Evolutionary conservation across 2,113 vertebrate species (phyloP), one percentile per base, ranked within the genome.

Genomic region (Malaclemys terrapin): DNA sequence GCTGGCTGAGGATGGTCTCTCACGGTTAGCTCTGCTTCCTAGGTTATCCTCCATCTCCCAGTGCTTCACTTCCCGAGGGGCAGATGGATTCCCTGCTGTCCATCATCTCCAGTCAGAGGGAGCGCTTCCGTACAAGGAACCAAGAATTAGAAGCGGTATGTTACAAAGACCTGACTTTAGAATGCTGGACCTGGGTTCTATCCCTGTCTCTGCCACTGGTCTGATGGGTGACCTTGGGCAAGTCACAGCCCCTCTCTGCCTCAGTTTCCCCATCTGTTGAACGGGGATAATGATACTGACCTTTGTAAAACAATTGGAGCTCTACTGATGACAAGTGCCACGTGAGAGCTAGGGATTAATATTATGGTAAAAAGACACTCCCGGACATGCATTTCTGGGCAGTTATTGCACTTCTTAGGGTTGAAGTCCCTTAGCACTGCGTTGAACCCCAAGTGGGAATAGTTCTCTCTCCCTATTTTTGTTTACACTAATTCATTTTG

Each of bases 81-180:
- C 99, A 99, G 97, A 99, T 99, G 97, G 99, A 99, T 96, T 99
- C 99, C 0, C 98, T 99, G 54, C 99, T 99, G 42, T 99, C 99
- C 97, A 99, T 99, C 98, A 99, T 99, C 98, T 99, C 99, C 96
- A 99, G 99, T 98, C 99, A 99, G 97, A 98, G 99, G 96, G 99
- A 99, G 93, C 98, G 99, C 57, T 99, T 99, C 98, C 99, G 99
- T 14, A 98, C 99, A 92, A 98, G 99, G 96, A 99, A 99, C 97
- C 99, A 99, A 97, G 99, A 99, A 95, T 98, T 99, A 94, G 99
- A 99, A 97, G 98, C 98, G 49, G 99, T 99, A 98, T 95, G 98
- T 94, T 0, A 0, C 10, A n/a, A 35, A 13, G 27, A 57, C 29
- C 0, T 1, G 35, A 2, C 17, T 25, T 78, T 4, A 19, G 24